These are phyloP conservation scores for Schrankia costaestrigalis DNA, from an alignment of 2,888 invertebrate species.

Conservation along the genomic window DNA sequence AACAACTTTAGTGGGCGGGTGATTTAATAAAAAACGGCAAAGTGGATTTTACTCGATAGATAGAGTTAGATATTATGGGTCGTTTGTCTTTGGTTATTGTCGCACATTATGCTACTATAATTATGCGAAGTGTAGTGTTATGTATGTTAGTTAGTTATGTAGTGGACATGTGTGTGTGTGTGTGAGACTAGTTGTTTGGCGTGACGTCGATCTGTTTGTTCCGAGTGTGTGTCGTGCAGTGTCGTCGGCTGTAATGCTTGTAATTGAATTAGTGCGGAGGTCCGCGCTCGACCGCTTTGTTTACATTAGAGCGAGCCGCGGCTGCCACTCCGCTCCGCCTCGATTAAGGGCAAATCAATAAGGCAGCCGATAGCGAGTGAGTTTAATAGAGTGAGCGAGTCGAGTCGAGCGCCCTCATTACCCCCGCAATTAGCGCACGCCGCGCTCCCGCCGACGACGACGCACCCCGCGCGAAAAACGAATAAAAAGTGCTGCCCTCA, in stretches of 20 bases:
- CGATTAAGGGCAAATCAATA: conserved; percentile 79
- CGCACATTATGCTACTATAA: no score
- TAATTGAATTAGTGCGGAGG: conserved; percentile 66
- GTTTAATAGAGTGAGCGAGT: conserved; percentile 79
- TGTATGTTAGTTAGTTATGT: not conserved
- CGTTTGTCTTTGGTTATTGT: no score
- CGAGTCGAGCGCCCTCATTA: conserved; percentile 79
- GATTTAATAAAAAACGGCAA: conserved; percentile 8
- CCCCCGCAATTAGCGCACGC: conserved; percentile 80
- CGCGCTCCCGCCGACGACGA: conserved; percentile 74
- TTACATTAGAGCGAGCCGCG: conserved; percentile 57
- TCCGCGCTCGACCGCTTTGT: conserved; percentile 56
- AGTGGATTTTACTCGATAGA: conserved; percentile 5
- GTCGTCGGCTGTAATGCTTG: conserved; percentile 57
- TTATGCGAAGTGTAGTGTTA: no score
- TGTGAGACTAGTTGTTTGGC: conserved; percentile 2
- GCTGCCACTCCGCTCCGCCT: conserved; percentile 57
- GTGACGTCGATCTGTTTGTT: conserved; percentile 10
- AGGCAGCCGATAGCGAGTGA: conserved; percentile 77
- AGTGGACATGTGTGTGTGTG: no score
- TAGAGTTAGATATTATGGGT: no score
- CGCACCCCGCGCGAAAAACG: conserved; percentile 81
- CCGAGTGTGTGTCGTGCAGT: conserved; percentile 28
- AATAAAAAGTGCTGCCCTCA: conserved; percentile 86
- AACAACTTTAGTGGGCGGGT: conserved; percentile 12